phyloP scores from a whole-genome alignment of 23 tunicate genomes.

The Aplidium turbinatum region DNA sequence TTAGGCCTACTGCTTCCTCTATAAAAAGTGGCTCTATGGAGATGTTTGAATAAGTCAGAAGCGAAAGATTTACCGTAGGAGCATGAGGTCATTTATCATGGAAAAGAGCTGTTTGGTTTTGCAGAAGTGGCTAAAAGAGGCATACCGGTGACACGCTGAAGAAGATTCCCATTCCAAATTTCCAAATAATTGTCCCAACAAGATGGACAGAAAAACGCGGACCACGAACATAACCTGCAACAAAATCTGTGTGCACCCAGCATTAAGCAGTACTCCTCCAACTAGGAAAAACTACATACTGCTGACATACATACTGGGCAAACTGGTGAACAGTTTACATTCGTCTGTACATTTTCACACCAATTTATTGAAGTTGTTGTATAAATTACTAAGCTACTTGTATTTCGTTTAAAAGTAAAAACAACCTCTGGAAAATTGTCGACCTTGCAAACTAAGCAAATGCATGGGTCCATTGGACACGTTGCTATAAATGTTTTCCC shows the following conservation, averaged over 20 bases:
- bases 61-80: too few species aligned
- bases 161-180: too few species aligned
- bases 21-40: too few species aligned
- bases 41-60: too few species aligned
- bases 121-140: too few species aligned
- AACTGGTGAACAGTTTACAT: neutral
- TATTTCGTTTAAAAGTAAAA: neutral
- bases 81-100: too few species aligned
- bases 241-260: slow-evolving; percentile 5
- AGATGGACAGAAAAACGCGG: slow-evolving; percentile 2
- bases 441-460: neutral
- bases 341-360: slow-evolving; percentile 2
- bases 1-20: too few species aligned
- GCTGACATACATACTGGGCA: neutral
- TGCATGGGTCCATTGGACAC: neutral
- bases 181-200: too few species aligned
- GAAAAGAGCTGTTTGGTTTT: too few species aligned
- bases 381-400: neutral
- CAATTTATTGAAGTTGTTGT: neutral
- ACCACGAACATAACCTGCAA: neutral
- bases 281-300: neutral
- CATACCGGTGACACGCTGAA: too few species aligned
- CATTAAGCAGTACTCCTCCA: neutral
- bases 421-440: neutral
- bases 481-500: neutral